Evolutionary conservation across 2,888 invertebrate species (phyloP), one percentile per base, ranked within the genome.

Genomic region (Sphinx pinastri): DNA sequence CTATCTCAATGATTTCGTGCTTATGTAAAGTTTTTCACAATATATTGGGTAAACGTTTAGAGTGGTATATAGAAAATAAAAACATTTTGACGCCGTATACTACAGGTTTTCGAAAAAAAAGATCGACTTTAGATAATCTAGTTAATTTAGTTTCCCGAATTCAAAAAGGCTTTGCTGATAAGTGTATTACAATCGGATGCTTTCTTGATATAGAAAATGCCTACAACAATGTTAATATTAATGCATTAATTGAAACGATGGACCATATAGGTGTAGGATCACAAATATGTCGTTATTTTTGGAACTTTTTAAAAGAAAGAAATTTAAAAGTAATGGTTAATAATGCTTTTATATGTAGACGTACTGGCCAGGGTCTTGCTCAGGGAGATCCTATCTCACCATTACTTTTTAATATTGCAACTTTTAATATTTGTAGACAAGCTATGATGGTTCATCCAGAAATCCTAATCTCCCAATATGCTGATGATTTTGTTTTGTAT

Each of bases 371-470:
- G 1, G 82, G 81, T 0, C 12, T 80, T 19, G 79, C 79, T 0
- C 82, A 81, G 63, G 80, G 80, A 0, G 81, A 82, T 49, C 81
- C 81, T 0, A 31, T 81, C 0, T 82, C 82, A 0, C 82, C 83
- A 0, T 14, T 82, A 0, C 58, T 83, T 4, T 84, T 84, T 74
- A 81, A 83, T 70, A 68, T 76, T 5, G 77, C 71, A 0, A 82
- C 80, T 2, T 12, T 60, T 3, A 55, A 77, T 25, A 25, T 25
- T 25, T 25, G 25, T 25, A 25, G 25, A 25, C 25, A 25, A 25
- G 25, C 25, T 25, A 25, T 25, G 25, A 25, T 25, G 25, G 25
- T 25, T 25, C 25, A 25, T 25, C 25, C 25, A 25, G 25, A 25
- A 25, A 25, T 25, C 2, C 25, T 25, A 25, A 25, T 25, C 25